Conservation (phyloP, 2,888 invertebrate species). For the Sinhomidia bicolor region DNA sequence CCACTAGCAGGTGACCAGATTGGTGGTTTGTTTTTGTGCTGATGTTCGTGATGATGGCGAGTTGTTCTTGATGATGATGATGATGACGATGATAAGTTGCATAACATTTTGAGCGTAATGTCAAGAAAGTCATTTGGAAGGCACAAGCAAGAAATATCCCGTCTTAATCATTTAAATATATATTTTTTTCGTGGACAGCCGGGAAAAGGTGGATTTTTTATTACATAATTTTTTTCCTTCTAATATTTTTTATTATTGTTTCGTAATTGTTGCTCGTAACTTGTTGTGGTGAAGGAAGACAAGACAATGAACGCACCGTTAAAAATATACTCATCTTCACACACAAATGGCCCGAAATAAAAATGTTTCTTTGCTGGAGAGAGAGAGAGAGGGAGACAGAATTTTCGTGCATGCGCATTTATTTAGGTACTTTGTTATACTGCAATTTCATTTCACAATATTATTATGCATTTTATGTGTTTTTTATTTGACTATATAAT, state of each 20-base stretch:
- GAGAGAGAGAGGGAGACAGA: too few species aligned
- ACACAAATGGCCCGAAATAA: not conserved
- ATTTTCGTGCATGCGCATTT: too few species aligned
- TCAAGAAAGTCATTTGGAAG: not conserved
- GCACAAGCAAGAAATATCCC: not conserved
- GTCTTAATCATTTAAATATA: too few species aligned
- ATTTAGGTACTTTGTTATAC: not conserved
- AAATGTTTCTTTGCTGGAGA: not conserved
- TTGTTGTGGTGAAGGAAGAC: too few species aligned
- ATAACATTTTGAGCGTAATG: not conserved
- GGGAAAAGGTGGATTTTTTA: too few species aligned
- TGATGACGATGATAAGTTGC: not conserved
- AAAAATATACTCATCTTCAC: not conserved
- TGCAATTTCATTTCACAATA: not conserved
- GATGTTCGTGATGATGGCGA: not conserved
- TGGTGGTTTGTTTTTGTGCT: not conserved
- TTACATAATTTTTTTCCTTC: too few species aligned
- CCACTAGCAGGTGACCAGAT: slow-evolving; percentile 27
- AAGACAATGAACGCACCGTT: too few species aligned
- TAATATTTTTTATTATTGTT: too few species aligned
- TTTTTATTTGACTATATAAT: not conserved
- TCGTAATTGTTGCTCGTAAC: too few species aligned
- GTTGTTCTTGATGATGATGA: not conserved
- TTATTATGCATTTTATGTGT: not conserved
- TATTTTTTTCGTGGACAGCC: too few species aligned